phyloP scores from a whole-genome alignment of 2,888 invertebrate genomes.

The Enchytraeus crypticus region DNA sequence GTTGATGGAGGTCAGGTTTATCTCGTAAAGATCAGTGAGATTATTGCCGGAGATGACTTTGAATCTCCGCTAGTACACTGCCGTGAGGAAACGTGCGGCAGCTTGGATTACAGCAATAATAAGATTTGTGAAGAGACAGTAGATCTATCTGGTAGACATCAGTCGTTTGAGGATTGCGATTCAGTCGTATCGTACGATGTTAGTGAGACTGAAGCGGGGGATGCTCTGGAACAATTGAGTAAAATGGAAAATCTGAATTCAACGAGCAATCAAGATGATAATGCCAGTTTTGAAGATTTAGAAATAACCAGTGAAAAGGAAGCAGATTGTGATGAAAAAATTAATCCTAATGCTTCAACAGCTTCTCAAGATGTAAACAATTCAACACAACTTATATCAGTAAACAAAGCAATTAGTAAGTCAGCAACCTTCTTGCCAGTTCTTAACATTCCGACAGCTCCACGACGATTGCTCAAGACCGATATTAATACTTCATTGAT shows the following conservation, averaged over 20 bases:
- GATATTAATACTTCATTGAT: too few species aligned
- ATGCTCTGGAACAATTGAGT: too few species aligned
- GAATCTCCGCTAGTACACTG: neutral
- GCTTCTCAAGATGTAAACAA: neutral
- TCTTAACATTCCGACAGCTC: conserved; percentile 9
- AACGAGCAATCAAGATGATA: neutral
- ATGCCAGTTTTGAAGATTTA: too few species aligned
- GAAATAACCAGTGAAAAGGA: neutral
- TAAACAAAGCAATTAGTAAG: neutral
- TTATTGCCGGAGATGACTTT: neutral
- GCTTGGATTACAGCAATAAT: neutral
- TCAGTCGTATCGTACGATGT: neutral
- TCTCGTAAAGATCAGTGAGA: conserved; percentile 7
- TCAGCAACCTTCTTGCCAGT: conserved; percentile 4
- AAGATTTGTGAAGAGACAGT: neutral
- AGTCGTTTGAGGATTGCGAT: neutral
- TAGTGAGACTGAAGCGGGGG: neutral
- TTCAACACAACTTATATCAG: too few species aligned
- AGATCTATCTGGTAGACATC: neutral
- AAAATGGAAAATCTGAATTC: neutral
- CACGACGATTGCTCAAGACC: conserved; percentile 8
- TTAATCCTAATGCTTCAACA: neutral
- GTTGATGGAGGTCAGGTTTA: conserved; percentile 4
- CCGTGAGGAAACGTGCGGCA: neutral
- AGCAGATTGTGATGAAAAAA: neutral